These are phyloP conservation scores for Omphaloscelis lunosa DNA, from an alignment of 2,888 invertebrate species.

Conservation along the genomic window DNA sequence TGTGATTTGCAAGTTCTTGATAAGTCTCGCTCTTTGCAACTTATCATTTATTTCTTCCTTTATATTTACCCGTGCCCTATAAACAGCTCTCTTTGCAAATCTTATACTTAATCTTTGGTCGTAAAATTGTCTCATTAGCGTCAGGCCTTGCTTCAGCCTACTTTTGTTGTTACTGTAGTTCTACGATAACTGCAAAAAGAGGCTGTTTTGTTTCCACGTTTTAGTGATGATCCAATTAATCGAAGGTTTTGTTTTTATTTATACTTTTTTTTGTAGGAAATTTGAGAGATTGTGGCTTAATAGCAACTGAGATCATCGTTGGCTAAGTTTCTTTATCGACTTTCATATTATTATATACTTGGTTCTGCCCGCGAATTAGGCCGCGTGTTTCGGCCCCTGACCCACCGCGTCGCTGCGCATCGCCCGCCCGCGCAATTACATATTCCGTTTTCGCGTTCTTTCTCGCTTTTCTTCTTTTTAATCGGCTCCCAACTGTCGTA, in stretches of 20 bases:
- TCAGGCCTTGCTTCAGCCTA: constrained; percentile 30
- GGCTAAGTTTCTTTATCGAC: not conserved
- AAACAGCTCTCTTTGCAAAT: constrained; percentile 23
- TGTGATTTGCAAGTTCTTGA: not conserved
- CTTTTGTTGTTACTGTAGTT: constrained; percentile 45
- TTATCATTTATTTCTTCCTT: not conserved
- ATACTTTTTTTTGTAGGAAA: not conserved
- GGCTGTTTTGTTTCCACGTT: constrained; percentile 37
- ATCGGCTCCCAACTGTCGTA: no score
- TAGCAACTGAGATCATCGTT: constrained; percentile 5
- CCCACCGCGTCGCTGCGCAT: no score
- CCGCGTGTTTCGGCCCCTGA: no score
- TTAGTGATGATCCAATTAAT: constrained; percentile 56
- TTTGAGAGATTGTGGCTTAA: constrained; percentile 24
- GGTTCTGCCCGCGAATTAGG: no score
- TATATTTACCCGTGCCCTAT: not conserved
- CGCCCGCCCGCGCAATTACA: no score
- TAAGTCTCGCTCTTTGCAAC: not conserved
- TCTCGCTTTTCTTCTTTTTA: no score
- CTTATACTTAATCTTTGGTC: constrained; percentile 30
- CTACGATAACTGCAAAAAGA: constrained; percentile 39
- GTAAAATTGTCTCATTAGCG: constrained; percentile 37
- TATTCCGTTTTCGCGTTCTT: no score
- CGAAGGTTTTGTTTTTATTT: constrained; percentile 20
- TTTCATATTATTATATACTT: constrained; percentile 5